phyloP scores from a whole-genome alignment of 2,888 invertebrate species.

The Drosophila putrida region DNA sequence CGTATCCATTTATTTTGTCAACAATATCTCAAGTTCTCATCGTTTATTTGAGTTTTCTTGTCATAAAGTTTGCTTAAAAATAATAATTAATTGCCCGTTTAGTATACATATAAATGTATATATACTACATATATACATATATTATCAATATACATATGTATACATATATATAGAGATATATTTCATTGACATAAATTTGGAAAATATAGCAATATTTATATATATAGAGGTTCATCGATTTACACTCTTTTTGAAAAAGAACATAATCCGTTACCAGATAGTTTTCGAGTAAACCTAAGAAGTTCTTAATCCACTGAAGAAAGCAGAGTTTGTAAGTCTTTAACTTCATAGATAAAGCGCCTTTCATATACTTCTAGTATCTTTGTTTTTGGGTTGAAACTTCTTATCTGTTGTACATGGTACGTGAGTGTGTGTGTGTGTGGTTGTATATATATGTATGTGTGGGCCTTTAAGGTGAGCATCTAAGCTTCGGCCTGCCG shows the following conservation, averaged over 20 bases:
- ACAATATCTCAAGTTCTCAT: slow-evolving; percentile 23
- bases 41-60: slow-evolving; percentile 10
- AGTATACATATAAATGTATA: slow-evolving; percentile 12
- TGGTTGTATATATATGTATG: slow-evolving; percentile 15
- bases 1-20: slow-evolving; percentile 22
- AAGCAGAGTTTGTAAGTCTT: slow-evolving; percentile 4
- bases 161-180: slow-evolving; percentile 38
- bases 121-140: slow-evolving; percentile 6
- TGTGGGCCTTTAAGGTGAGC: slow-evolving; percentile 48
- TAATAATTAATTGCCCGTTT: slow-evolving; percentile 44
- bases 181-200: slow-evolving; percentile 69
- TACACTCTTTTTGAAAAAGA: slow-evolving; percentile 22
- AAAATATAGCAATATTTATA: slow-evolving; percentile 47
- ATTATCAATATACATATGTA: slow-evolving; percentile 5
- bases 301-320: slow-evolving; percentile 11
- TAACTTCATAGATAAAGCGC: slow-evolving; percentile 7
- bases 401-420: slow-evolving; percentile 21
- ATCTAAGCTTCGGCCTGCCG: slow-evolving; percentile 73
- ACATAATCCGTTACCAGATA: slow-evolving; percentile 13
- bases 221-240: slow-evolving; percentile 16
- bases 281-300: slow-evolving; percentile 10
- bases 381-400: slow-evolving; percentile 19
- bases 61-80: slow-evolving; percentile 47
- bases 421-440: slow-evolving; percentile 17
- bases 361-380: slow-evolving; percentile 19